Evolutionary conservation across 2,113 vertebrate genomes (phyloP).

Genomic region (Clarias macrocephalus): DNA sequence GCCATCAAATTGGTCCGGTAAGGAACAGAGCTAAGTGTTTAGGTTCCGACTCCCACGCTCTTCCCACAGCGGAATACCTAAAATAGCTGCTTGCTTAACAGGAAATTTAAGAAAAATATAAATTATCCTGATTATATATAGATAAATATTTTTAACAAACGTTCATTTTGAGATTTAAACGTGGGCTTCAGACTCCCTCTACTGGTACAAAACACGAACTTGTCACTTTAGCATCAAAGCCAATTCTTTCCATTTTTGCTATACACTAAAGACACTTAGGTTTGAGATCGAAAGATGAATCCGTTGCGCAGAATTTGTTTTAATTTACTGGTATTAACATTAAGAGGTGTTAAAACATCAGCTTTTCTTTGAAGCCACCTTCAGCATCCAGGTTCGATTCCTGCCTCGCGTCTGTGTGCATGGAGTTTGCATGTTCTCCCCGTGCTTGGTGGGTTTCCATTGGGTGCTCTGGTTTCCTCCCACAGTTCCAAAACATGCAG

Average conservation of each 20-base stretch:
- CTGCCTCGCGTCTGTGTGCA: too few relatives aligned
- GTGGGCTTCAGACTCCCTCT: not conserved
- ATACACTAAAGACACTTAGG: not conserved
- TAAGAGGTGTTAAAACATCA: not conserved
- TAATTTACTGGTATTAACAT: not conserved
- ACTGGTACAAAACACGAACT: not conserved
- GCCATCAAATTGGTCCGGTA: constrained; percentile 37
- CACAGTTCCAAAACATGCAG: too few relatives aligned
- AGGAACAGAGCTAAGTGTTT: not conserved
- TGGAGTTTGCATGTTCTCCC: too few relatives aligned
- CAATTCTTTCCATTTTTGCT: not conserved
- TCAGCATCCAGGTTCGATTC: too few relatives aligned
- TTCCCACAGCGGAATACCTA: not conserved
- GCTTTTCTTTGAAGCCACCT: not conserved
- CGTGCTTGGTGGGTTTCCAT: too few relatives aligned
- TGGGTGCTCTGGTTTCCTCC: too few relatives aligned
- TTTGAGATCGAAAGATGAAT: not conserved
- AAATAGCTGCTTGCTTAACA: not conserved
- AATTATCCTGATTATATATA: not conserved
- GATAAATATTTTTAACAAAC: not conserved
- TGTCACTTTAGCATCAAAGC: not conserved
- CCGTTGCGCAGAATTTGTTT: not conserved
- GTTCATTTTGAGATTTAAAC: not conserved
- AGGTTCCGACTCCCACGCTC: constrained; percentile 58
- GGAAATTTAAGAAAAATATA: not conserved